Base-by-base conservation (phyloP, 2,888 invertebrate genomes). In the Caprella mutica region DNA sequence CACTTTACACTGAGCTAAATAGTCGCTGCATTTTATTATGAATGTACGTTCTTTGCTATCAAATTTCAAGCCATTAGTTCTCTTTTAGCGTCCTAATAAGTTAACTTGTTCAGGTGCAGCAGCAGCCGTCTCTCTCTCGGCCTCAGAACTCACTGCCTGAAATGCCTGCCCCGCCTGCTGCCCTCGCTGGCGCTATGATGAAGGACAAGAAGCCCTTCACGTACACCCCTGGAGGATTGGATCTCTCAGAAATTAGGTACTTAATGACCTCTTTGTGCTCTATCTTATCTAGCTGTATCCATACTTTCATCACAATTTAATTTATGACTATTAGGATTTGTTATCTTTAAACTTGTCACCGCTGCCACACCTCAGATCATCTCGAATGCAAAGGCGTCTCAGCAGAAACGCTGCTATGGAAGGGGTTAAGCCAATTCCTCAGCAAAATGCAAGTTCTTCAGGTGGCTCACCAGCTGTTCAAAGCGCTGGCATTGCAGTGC, bases 171-270 rank as follows among this genome's bases (percentile, higher is more conserved):
- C 60, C 58, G 3, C 92, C 92, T 63, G 83, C 85, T 65, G 88
- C 89, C 68, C 85, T 92, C 57, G 89, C 90, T 72, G 88, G 89
- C 73, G 90, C 91, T 30, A 84, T 90, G 84, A 88, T 87, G 69
- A 91, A 91, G 75, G 92, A 92, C 74, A 93, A 92, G 74, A 92
- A 92, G 70, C 92, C 92, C 12, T 93, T 93, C 72, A 92, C 92
- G n/a, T 93, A 93, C 73, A 90, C 91, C 19, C 92, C 92, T 1
- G 91, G 92, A 19, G 92, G 92, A 65, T 78, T 92, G 59, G 89
- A 92, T 73, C 77, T 92, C 52, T 88, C 89, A 9, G 89, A 92
- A 74, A 90, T 92, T 61, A 80, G 82, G 64, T 64, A n/a, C n/a
- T n/a, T n/a, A n/a, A n/a, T n/a, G n/a, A n/a, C n/a, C n/a, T n/a